Base-by-base conservation (phyloP, 2,888 invertebrate genomes). In the Perdita meconis region DNA sequence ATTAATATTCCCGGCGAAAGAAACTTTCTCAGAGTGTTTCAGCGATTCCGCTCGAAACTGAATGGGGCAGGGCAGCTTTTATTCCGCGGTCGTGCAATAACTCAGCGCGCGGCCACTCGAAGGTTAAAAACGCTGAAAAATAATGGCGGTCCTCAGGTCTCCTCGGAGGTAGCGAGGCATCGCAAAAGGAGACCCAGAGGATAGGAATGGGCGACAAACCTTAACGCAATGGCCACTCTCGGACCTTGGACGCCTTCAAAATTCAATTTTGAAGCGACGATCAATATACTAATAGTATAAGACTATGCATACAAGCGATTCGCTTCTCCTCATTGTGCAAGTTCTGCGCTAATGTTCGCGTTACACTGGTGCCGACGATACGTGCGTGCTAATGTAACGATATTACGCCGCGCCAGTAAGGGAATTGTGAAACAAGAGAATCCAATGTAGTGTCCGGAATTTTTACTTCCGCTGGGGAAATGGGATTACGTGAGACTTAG, bases 101-200 rank as follows among this genome's bases (percentile, higher is more conserved):
- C 44, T 71, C 56, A 51, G 36, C 36, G 55, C 30, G 30, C 55
- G 47, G 24, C 47, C 55, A 38, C 47, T 73, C 70, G 59, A 50
- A 44, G 55, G 57, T 72, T 76, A 79, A 81, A 83, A 84, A 84
- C 65, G 65, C 55, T 30, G 68, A 64, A 51, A 74, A 82, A 73
- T 84, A 83, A 84, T 66, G 67, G 68, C 67, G 16, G 61, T 57
- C 57, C 30, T 40, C 65, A 42, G 2, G 51, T 42, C 51, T 26
- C 16, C 26, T 47, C 44, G 40, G 19, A 34, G 19, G 19, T 12
- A 16, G 2, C 38, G 40, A 13, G 50, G 50, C 4, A 34, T 38
- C 42, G n/a, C 6, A 19, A 6, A 6, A 22, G 38, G 50, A 68
- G 73, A n/a, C n/a, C 53, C n/a, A 57, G 47, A n/a, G 65, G 34